These are phyloP conservation scores for Clarias batrachus DNA, from an alignment of 2,113 vertebrate species.

Conservation along the genomic window DNA sequence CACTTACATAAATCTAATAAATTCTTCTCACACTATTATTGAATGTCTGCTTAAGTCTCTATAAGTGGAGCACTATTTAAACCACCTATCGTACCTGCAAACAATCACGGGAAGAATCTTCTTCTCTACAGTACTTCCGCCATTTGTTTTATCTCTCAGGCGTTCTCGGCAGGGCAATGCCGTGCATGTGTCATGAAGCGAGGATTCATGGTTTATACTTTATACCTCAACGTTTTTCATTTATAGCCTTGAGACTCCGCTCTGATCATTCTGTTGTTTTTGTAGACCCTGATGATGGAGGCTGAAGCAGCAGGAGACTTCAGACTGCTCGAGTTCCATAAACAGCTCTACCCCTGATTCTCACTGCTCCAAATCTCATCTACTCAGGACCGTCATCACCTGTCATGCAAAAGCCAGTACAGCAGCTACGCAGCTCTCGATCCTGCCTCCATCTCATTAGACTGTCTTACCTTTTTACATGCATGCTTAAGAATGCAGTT, in stretches of 20 bases:
- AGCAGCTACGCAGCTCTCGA: background rate
- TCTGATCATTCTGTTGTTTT: conserved; percentile 10
- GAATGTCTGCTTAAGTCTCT: background rate
- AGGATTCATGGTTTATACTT: background rate
- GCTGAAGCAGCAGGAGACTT: conserved; percentile 78
- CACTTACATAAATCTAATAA: conserved; percentile 31
- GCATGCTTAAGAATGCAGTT: background rate
- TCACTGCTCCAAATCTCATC: background rate
- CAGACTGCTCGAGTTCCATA: conserved; percentile 79
- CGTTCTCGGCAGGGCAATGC: background rate
- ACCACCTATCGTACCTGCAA: background rate
- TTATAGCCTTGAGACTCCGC: background rate
- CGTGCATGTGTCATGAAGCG: background rate
- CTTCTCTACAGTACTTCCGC: background rate
- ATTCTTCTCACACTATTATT: background rate
- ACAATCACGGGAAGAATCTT: background rate
- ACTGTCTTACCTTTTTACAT: background rate
- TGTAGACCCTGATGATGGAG: conserved; percentile 83
- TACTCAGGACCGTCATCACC: background rate
- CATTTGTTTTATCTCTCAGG: background rate
- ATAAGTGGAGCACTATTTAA: background rate
- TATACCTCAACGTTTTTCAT: background rate
- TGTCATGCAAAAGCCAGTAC: conserved; percentile 6
- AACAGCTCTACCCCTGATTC: conserved; percentile 71
- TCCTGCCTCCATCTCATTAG: background rate